phyloP scores from a whole-genome alignment of 2,113 vertebrate genomes.

The Telmatochromis sp. region DNA sequence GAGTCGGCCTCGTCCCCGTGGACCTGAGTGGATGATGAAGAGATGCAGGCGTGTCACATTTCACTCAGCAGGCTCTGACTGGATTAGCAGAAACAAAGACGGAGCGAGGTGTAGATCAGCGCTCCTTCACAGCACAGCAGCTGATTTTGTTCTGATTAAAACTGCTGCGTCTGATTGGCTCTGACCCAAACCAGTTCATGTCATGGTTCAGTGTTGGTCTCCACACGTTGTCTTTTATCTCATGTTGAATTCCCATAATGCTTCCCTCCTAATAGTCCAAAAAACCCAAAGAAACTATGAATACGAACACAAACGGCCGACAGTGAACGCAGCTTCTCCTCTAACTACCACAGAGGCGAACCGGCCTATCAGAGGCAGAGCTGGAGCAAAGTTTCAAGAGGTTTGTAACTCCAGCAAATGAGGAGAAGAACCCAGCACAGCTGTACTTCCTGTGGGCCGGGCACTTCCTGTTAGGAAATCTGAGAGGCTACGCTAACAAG shows the following conservation, averaged over 20 bases:
- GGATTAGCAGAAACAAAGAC: background rate
- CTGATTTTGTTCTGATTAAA: background rate
- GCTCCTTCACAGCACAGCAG: background rate
- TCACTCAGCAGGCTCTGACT: background rate
- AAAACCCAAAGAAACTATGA: background rate
- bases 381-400: background rate
- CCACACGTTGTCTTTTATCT: background rate
- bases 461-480: background rate
- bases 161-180: background rate
- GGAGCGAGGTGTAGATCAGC: rapidly evolving
- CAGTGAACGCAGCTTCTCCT: background rate
- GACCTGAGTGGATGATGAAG: background rate
- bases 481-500: rapidly evolving
- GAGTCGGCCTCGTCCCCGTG: background rate
- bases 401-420: background rate
- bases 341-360: rapidly evolving
- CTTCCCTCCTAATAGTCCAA: background rate
- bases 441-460: background rate
- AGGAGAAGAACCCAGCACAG: background rate
- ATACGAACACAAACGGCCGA: rapidly evolving
- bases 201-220: background rate
- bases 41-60: background rate
- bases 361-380: background rate
- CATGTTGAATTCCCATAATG: background rate
- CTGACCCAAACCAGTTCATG: background rate